Conservation (phyloP, 2,797 vertebrate genomes). For the Mus minutoides region DNA sequence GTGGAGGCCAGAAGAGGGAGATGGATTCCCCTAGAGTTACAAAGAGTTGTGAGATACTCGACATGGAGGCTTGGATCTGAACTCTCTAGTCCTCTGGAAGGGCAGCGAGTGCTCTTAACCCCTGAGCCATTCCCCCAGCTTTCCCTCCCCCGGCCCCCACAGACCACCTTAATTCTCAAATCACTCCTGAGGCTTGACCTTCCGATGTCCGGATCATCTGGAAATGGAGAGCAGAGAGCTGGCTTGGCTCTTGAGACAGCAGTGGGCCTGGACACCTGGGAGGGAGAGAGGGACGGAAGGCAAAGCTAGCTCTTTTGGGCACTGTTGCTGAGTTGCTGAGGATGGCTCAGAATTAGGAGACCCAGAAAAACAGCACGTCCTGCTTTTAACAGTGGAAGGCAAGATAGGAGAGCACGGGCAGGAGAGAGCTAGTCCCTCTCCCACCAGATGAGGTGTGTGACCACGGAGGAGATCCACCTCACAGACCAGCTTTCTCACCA, state of each 20-base stretch:
- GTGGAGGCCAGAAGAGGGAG: not conserved
- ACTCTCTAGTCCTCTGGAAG: not conserved
- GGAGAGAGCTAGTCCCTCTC: not conserved
- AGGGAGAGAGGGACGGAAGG: not conserved
- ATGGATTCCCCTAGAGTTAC: not conserved
- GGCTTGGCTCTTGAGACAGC: not conserved
- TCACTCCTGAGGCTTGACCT: not conserved
- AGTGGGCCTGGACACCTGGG: not conserved
- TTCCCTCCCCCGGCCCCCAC: not conserved
- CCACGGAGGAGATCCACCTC: not conserved
- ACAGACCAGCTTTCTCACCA: rapidly evolving
- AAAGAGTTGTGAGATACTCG: not conserved
- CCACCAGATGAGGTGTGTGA: not conserved
- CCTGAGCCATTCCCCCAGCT: not conserved
- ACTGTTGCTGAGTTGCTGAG: not conserved
- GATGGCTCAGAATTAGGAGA: not conserved
- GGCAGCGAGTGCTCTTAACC: not conserved
- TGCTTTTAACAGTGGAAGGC: not conserved
- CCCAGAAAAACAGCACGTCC: not conserved
- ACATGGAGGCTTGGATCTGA: not conserved
- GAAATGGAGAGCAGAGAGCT: not conserved
- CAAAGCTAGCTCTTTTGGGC: not conserved
- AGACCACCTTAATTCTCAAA: not conserved
- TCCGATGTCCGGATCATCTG: not conserved
- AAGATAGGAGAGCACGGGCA: not conserved